Evolutionary conservation across 2,113 vertebrate species (phyloP).

Genomic region (Gopherus flavomarginatus): DNA sequence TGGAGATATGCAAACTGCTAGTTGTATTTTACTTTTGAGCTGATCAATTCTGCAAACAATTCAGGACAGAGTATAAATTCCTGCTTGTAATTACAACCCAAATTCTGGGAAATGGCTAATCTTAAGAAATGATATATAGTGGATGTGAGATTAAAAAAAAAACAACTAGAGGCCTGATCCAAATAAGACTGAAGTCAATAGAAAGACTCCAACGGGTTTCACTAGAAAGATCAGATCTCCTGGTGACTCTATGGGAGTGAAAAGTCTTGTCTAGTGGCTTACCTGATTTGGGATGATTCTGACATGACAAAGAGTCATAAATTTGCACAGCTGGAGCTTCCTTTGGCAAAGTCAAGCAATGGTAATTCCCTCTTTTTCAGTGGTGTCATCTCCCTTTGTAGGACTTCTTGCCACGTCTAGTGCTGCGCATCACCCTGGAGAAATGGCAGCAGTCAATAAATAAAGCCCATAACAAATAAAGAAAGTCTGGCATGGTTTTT

Average conservation of each 20-base stretch:
- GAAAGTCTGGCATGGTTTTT: constrained; percentile 48
- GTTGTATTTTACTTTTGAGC: not conserved
- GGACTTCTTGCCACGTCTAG: constrained; percentile 62
- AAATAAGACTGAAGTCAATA: not conserved
- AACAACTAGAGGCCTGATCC: not conserved
- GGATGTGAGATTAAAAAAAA: not conserved
- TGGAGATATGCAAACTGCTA: not conserved
- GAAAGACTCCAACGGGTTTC: not conserved
- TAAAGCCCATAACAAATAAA: constrained; percentile 65
- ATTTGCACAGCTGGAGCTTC: constrained; percentile 59
- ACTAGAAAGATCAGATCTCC: not conserved
- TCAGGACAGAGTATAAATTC: not conserved
- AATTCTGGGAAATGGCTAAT: not conserved
- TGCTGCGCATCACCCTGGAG: constrained; percentile 57
- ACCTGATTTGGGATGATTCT: constrained; percentile 14
- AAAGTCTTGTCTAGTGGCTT: not conserved
- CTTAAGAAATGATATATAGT: accelerated
- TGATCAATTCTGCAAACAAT: not conserved
- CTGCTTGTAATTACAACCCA: not conserved
- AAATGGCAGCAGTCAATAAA: constrained; percentile 73
- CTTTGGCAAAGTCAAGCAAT: constrained; percentile 44
- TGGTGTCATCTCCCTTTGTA: constrained; percentile 57
- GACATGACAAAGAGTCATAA: constrained; percentile 43
- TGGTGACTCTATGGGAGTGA: not conserved
- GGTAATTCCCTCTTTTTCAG: constrained; percentile 63